Percentiles rank a stretch among this genome's conserved stretches.
Evolutionary conservation across 2,113 vertebrate genomes (phyloP).

Genomic region (Lonchura striata): DNA sequence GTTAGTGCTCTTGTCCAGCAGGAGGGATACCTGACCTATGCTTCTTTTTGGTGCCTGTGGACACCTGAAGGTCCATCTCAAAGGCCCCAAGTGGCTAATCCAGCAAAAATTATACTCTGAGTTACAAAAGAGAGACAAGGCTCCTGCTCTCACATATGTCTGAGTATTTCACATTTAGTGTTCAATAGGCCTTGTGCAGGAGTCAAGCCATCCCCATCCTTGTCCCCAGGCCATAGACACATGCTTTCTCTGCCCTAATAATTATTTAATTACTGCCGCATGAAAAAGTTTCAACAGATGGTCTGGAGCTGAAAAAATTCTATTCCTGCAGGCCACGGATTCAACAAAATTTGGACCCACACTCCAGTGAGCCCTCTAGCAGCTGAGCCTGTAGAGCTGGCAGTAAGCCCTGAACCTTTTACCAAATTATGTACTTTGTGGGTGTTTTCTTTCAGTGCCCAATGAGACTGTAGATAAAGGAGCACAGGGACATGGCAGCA

Average conservation of each 20-base stretch:
- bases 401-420: background rate
- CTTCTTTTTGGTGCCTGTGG: background rate
- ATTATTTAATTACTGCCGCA: slow-evolving; percentile 51
- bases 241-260: slow-evolving; percentile 58
- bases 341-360: slow-evolving; percentile 28
- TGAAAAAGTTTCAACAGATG: slow-evolving; percentile 61
- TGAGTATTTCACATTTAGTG: background rate
- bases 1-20: background rate
- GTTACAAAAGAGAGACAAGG: background rate
- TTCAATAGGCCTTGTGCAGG: background rate
- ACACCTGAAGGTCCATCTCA: background rate
- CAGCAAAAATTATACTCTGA: background rate
- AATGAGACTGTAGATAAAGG: background rate
- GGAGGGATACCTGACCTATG: background rate
- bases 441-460: background rate
- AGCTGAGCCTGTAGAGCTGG: slow-evolving; percentile 29
- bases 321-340: slow-evolving; percentile 34
- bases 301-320: slow-evolving; percentile 48
- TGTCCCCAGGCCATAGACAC: background rate
- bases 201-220: background rate
- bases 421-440: background rate
- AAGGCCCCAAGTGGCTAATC: background rate
- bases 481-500: background rate
- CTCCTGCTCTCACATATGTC: background rate
- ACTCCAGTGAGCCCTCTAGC: background rate